These are phyloP conservation scores for Acanthiza pusilla DNA, from an alignment of 2,797 vertebrate species.

Conservation along the genomic window DNA sequence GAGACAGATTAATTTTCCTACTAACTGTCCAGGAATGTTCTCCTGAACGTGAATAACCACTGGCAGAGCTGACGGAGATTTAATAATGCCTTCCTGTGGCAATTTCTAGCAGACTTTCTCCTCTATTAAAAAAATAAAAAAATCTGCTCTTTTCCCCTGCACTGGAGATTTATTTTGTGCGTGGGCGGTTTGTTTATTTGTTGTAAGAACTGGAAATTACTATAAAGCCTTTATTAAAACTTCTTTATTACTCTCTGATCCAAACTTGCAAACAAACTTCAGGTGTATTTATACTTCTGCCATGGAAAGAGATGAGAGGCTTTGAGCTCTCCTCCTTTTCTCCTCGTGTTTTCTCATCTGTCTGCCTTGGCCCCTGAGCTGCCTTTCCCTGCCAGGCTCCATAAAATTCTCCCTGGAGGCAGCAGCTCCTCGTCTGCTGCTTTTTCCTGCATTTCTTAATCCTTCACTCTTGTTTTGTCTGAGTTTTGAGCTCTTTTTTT, in stretches of 20 bases:
- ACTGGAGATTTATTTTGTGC: not conserved
- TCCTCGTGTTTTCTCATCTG: not conserved
- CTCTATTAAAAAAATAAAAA: not conserved
- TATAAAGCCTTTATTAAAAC: not conserved
- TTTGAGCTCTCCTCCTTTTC: not conserved
- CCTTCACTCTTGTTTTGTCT: conserved; percentile 21
- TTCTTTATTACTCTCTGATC: not conserved
- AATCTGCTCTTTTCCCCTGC: not conserved
- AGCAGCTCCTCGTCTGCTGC: not conserved
- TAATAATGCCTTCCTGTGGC: not conserved
- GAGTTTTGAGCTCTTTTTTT: not conserved
- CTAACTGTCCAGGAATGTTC: conserved; percentile 12
- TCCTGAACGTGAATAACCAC: not conserved
- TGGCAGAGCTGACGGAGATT: not conserved
- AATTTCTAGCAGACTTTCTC: not conserved
- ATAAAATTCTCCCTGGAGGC: conserved; percentile 21
- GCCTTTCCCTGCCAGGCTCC: conserved; percentile 13
- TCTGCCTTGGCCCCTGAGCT: not conserved
- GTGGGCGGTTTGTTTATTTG: conserved; percentile 14
- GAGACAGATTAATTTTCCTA: not conserved
- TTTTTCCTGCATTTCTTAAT: not conserved
- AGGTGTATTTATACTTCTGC: conserved; percentile 27
- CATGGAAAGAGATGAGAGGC: conserved; percentile 28
- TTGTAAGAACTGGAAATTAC: not conserved
- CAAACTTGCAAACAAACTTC: not conserved